These are phyloP conservation scores for Lepidurus arcticus DNA, from an alignment of 1,140 invertebrate genomes.

Conservation along the genomic window DNA sequence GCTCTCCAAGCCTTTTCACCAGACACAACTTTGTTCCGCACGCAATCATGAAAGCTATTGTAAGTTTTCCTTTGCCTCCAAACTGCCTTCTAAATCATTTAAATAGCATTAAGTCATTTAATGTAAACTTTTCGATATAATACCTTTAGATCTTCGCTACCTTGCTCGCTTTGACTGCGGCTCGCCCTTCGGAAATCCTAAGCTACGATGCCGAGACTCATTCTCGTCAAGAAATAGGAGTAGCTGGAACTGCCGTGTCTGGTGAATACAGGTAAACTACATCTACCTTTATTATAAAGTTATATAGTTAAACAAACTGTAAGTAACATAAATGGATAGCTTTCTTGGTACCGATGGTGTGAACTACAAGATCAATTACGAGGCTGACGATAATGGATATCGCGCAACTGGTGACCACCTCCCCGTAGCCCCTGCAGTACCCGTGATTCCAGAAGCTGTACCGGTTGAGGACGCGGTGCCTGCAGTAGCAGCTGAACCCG, in stretches of 20 bases:
- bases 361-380: conserved; percentile 30
- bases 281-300: background rate
- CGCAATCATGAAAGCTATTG: background rate
- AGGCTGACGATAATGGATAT: conserved; percentile 34
- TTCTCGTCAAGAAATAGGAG: conserved; percentile 9
- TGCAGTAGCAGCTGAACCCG: conserved; percentile 3
- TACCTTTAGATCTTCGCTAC: background rate
- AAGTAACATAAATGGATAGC: background rate
- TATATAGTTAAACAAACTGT: background rate
- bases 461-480: conserved; percentile 17
- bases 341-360: conserved; percentile 27
- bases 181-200: conserved; percentile 22
- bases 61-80: background rate
- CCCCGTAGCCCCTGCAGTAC: conserved; percentile 33
- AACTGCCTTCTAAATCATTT: background rate
- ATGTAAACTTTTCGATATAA: background rate
- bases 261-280: conserved; percentile 28
- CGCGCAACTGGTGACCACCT: conserved; percentile 31
- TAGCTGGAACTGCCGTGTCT: conserved; percentile 23
- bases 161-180: conserved; percentile 19
- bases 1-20: background rate
- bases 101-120: background rate
- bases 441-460: conserved; percentile 24
- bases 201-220: conserved; percentile 27
- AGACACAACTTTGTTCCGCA: background rate